Evolutionary conservation across 2,888 invertebrate species (phyloP).

Genomic region (Drosophila sordidula): DNA sequence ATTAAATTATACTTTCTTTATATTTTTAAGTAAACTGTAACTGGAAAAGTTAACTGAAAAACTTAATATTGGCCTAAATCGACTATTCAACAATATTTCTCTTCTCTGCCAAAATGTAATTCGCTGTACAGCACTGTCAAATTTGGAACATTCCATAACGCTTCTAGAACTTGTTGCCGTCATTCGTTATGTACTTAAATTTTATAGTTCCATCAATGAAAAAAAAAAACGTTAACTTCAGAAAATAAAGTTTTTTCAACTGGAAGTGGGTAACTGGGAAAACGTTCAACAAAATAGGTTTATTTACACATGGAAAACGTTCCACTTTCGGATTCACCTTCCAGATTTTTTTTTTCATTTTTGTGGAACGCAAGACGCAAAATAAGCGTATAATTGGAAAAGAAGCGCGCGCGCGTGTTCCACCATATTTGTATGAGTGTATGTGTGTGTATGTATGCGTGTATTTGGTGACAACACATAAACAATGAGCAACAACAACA

Average conservation of each 20-base stretch:
- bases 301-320: constrained; percentile 14
- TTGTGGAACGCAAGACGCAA: constrained; percentile 46
- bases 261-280: no score
- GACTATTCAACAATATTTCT: no score
- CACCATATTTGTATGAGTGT: constrained; percentile 1
- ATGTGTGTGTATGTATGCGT: background rate
- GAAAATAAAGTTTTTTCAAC: background rate
- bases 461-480: constrained; percentile 33
- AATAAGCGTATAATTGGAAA: constrained; percentile 36
- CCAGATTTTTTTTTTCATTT: background rate
- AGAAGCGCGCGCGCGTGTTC: constrained; percentile 30
- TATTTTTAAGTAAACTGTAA: no score
- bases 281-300: background rate
- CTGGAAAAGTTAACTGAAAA: no score
- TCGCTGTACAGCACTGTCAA: no score
- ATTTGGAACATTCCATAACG: no score
- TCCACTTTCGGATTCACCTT: constrained; percentile 11
- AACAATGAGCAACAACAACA: constrained; percentile 27
- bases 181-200: no score
- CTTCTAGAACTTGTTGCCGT: no score
- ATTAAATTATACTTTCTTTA: no score
- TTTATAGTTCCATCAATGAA: constrained; percentile 1
- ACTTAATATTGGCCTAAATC: no score
- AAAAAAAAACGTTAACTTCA: background rate
- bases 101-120: no score